Evolutionary conservation across 1,140 invertebrate genomes (phyloP).

Genomic region (Eurosta solidaginis): DNA sequence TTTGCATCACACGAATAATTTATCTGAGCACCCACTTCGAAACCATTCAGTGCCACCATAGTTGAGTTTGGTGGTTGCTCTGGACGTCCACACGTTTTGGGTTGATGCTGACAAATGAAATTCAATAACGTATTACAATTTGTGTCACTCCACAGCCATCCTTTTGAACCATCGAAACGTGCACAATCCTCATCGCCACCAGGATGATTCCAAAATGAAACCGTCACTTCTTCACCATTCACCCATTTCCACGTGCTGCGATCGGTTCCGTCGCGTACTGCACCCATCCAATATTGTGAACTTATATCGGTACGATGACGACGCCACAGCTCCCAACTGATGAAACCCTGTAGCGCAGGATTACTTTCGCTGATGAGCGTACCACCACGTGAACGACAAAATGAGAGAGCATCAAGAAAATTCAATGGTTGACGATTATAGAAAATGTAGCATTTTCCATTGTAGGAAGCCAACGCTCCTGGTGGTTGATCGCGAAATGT

Average conservation of each 20-base stretch:
- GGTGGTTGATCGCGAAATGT: constrained; percentile 90
- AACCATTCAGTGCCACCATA: constrained; percentile 71
- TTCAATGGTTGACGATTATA: constrained; percentile 85
- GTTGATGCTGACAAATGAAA: constrained; percentile 93
- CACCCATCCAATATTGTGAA: constrained; percentile 95
- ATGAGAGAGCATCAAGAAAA: constrained; percentile 79
- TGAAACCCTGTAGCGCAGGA: constrained; percentile 90
- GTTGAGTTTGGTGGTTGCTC: constrained; percentile 93
- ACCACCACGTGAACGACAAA: constrained; percentile 80
- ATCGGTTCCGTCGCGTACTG: constrained; percentile 79
- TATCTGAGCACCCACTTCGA: constrained; percentile 83
- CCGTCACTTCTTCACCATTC: constrained; percentile 83
- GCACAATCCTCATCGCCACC: constrained; percentile 85
- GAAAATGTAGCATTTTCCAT: constrained; percentile 95
- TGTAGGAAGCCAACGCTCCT: constrained; percentile 90
- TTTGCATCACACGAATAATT: constrained; percentile 87
- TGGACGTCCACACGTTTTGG: constrained; percentile 85
- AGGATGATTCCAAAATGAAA: constrained; percentile 91
- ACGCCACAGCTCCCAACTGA: constrained; percentile 92
- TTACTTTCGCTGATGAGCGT: constrained; percentile 91
- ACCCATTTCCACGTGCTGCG: constrained; percentile 88
- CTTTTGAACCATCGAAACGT: constrained; percentile 88
- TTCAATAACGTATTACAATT: constrained; percentile 84
- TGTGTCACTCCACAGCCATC: constrained; percentile 94
- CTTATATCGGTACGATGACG: constrained; percentile 86